phyloP scores from a whole-genome alignment of 2,113 vertebrate species.

The Sander lucioperca region DNA sequence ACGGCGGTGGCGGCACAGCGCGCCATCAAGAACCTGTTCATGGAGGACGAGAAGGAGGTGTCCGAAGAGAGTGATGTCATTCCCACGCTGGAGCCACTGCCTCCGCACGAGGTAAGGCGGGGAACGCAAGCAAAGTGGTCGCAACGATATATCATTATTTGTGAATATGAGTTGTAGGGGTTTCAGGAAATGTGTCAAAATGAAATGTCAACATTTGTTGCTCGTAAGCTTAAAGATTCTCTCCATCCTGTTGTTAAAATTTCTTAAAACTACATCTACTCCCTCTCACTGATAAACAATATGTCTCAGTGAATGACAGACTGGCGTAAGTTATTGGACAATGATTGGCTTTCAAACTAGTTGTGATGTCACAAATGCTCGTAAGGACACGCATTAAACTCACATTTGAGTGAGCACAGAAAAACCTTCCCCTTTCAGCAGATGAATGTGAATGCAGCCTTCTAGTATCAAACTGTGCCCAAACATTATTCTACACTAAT shows the following conservation, averaged over 20 bases:
- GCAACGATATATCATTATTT: not conserved
- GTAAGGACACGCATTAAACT: not conserved
- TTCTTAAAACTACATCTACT: not conserved
- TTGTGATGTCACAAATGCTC: not conserved
- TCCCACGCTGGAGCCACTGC: constrained; percentile 95
- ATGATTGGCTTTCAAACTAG: not conserved
- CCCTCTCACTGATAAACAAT: not conserved
- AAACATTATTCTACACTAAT: not conserved
- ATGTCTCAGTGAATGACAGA: not conserved
- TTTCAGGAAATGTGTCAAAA: not conserved
- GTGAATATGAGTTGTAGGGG: not conserved
- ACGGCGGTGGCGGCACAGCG: constrained; percentile 90
- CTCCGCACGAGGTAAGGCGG: constrained; percentile 88
- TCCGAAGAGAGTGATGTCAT: constrained; percentile 97
- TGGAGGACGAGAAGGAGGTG: constrained; percentile 92
- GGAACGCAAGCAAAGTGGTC: not conserved
- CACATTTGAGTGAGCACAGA: not conserved
- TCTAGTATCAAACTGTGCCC: not conserved
- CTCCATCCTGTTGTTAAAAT: no score
- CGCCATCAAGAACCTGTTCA: constrained; percentile 94
- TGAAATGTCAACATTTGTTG: not conserved
- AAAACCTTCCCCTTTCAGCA: not conserved
- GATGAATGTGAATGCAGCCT: not conserved
- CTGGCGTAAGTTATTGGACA: not conserved
- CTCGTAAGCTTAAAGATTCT: not conserved